Evolutionary conservation across 2,888 invertebrate species (phyloP), one percentile per base, ranked within the genome.

Genomic region (Chloroclystis v-ata): DNA sequence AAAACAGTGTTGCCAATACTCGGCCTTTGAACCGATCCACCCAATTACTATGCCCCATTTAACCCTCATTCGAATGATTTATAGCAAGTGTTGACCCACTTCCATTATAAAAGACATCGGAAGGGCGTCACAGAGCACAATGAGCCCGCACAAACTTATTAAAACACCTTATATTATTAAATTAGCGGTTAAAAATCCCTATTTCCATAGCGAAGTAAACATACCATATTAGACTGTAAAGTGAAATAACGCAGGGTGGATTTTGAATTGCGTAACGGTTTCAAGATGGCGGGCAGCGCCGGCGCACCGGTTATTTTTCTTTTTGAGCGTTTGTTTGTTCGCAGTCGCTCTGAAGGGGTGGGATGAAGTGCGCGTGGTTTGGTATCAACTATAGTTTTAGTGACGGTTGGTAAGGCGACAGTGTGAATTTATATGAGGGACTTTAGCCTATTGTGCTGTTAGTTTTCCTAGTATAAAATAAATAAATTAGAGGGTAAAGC

Each of bases 301-400:
- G 57, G 69, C 73, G 75, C 73, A 67, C 62, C 67, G 67, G 75
- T 75, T 76, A 76, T 59, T 69, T 82, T 75, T 69, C 72, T 75
- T 73, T 79, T 78, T 72, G 74, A 82, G 78, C 74, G 63, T 57
- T 67, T 65, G 49, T 65, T n/a, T n/a, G 69, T 68, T 65, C 66
- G 66, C 74, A 73, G 74, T 75, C 57, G 65, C 49, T 58, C 60
- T 57, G 58, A 60, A 68, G 70, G 76, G 76, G 71, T 67, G 65
- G 71, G 54, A 60, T 63, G 54, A 56, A 58, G 63, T 62, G 61
- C 60, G 63, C 60, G 57, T 49, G 33, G 46, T 48, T 44, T 39
- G 26, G 33, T 28, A 44, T 41, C 43, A 47, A 43, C 32, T 48
- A 52, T 54, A 54, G 53, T 47, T 44, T 29, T 35, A 12, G 33